Percentiles rank a stretch among this genome's conserved stretches.
These are phyloP conservation scores for Papilio polyxenes DNA, from an alignment of 1,140 invertebrate genomes.

Conservation along the genomic window DNA sequence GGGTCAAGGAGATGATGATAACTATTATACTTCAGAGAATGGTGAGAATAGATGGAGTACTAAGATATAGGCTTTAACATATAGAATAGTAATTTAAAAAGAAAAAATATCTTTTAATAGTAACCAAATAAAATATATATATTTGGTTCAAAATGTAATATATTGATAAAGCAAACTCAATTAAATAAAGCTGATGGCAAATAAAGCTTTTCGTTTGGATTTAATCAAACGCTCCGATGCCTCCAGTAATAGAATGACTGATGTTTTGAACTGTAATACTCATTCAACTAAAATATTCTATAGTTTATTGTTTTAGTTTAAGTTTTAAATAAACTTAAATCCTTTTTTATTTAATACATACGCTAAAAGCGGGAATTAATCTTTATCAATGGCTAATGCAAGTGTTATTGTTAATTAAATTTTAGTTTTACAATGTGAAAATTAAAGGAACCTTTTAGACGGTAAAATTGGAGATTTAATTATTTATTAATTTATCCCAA, in stretches of 20 bases:
- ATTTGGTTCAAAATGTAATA: not conserved
- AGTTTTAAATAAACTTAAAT: not conserved
- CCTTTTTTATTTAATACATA: not conserved
- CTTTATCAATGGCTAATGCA: too few species aligned
- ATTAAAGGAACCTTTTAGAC: too few species aligned
- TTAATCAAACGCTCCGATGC: constrained; percentile 28
- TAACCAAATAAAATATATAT: not conserved
- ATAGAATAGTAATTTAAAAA: not conserved
- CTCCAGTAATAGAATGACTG: constrained; percentile 27
- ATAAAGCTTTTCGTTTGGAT: constrained; percentile 31
- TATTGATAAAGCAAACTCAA: constrained; percentile 2
- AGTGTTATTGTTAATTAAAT: too few species aligned
- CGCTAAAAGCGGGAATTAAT: too few species aligned
- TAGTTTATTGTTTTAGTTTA: constrained; percentile 10
- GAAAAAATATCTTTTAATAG: too few species aligned
- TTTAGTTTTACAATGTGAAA: too few species aligned
- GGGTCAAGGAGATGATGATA: too few species aligned
- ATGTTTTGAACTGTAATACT: constrained; percentile 34
- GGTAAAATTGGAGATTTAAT: too few species aligned
- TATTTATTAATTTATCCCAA: too few species aligned
- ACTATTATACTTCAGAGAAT: too few species aligned
- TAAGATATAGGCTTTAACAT: not conserved
- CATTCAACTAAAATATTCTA: not conserved
- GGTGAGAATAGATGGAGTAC: too few species aligned
- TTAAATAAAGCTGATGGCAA: constrained; percentile 31